A percentile compares a stretch with the other conserved stretches of the same genome.
Evolutionary conservation across 2,113 vertebrate genomes (phyloP).

Genomic region (Setophaga kirtlandii): DNA sequence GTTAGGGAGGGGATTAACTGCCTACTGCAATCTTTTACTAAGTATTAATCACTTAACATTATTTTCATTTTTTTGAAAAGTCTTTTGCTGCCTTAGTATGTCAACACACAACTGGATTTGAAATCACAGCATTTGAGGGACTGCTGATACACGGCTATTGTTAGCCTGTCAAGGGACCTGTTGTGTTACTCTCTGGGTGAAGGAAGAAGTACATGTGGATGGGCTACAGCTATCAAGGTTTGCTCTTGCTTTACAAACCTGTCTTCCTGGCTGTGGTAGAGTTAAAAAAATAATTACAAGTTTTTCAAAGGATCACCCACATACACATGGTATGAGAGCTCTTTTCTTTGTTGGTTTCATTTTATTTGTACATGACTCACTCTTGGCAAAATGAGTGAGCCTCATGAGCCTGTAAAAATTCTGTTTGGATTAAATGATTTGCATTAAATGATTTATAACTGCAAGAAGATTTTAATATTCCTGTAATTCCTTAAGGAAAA

Average conservation of each 20-base stretch:
- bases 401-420: slow-evolving; percentile 66
- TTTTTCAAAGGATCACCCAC: slow-evolving; percentile 67
- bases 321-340: slow-evolving; percentile 67
- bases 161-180: not conserved
- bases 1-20: slow-evolving; percentile 48
- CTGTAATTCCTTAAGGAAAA: slow-evolving; percentile 65
- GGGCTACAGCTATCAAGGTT: not conserved
- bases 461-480: slow-evolving; percentile 53
- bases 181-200: not conserved
- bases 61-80: slow-evolving; percentile 16
- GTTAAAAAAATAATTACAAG: slow-evolving; percentile 60
- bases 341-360: slow-evolving; percentile 63
- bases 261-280: slow-evolving; percentile 45
- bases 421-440: slow-evolving; percentile 64
- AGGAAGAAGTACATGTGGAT: not conserved
- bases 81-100: not conserved
- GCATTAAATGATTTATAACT: slow-evolving; percentile 66
- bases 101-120: not conserved
- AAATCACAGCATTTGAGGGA: not conserved
- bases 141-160: accelerated
- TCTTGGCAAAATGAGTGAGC: slow-evolving; percentile 69
- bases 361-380: slow-evolving; percentile 74
- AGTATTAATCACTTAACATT: slow-evolving; percentile 49
- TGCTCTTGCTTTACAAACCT: slow-evolving; percentile 14
- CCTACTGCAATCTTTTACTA: slow-evolving; percentile 49